Evolutionary conservation across 35 echinoderm and acorn worm species (phyloP).

Genomic region (Hemicentrotus pulcherrimus): DNA sequence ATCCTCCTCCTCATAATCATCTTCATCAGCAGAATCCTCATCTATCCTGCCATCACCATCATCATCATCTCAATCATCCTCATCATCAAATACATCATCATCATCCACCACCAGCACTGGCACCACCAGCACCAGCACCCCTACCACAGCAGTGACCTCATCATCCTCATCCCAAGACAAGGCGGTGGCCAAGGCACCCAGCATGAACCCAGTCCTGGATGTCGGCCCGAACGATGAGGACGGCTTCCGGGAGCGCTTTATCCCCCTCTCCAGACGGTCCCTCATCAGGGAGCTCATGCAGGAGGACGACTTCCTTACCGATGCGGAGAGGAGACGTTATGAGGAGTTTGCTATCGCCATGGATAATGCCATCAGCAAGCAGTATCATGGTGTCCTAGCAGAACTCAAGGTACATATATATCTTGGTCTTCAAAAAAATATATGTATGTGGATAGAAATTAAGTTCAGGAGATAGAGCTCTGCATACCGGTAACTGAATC

Average conservation of each 20-base stretch:
- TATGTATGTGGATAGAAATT: too few relatives aligned
- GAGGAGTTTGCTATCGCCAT: conserved; percentile 86
- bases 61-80: background rate
- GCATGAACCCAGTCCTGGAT: conserved; percentile 67
- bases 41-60: background rate
- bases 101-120: background rate
- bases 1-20: background rate
- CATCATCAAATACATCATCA: background rate
- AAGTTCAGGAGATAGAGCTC: too few relatives aligned
- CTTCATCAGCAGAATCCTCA: background rate
- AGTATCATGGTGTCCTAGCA: conserved; percentile 85
- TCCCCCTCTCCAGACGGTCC: conserved; percentile 88
- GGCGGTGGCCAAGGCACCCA: conserved; percentile 43
- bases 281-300: conserved; percentile 82
- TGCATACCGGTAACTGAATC: too few relatives aligned
- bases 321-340: conserved; percentile 64
- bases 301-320: conserved; percentile 75
- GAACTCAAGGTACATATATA: conserved; percentile 77
- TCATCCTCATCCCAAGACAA: conserved; percentile 25
- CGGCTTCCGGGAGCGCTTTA: conserved; percentile 79
- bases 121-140: background rate
- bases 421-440: too few relatives aligned
- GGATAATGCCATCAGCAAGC: conserved; percentile 82
- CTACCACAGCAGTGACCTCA: background rate
- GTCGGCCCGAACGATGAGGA: conserved; percentile 72